phyloP scores from a whole-genome alignment of 1,140 invertebrate species.

The Varroa destructor region DNA sequence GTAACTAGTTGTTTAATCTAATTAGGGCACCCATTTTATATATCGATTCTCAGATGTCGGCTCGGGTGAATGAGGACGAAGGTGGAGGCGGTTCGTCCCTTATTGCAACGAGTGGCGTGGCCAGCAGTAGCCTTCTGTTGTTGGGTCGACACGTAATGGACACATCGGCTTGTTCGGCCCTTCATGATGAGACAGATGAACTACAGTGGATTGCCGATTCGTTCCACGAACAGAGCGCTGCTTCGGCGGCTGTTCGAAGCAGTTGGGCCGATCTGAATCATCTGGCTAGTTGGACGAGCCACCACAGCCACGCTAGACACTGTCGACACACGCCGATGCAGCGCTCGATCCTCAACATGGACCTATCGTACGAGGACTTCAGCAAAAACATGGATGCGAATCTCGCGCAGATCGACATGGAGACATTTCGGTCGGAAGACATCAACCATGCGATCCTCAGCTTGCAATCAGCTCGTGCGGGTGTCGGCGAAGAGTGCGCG shows the following conservation, averaged over 20 bases:
- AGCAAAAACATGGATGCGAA: constrained; percentile 77
- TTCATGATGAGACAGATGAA: constrained; percentile 16
- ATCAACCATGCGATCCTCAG: constrained; percentile 61
- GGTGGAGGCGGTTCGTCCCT: constrained; percentile 22
- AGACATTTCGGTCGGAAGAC: constrained; percentile 74
- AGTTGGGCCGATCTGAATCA: constrained; percentile 14
- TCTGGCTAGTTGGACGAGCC: neutral
- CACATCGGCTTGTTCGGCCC: constrained; percentile 18
- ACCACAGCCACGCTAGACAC: constrained; percentile 1
- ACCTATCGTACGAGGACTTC: constrained; percentile 61
- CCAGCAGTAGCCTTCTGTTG: neutral
- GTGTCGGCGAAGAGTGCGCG: constrained; percentile 57
- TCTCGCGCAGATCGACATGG: constrained; percentile 83
- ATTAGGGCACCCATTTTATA: too few relatives aligned
- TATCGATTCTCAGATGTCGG: constrained; percentile 1
- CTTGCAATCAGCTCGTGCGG: constrained; percentile 44
- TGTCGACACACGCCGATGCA: constrained; percentile 4
- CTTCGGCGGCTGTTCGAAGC: neutral
- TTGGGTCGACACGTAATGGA: constrained; percentile 17
- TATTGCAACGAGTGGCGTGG: neutral
- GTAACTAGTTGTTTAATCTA: too few relatives aligned
- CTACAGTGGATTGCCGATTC: constrained; percentile 21
- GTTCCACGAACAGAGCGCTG: neutral
- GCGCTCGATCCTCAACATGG: constrained; percentile 36
- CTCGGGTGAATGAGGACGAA: constrained; percentile 22